Base-by-base conservation (phyloP, 2,113 vertebrate species). In the Hippocampus abdominalis region DNA sequence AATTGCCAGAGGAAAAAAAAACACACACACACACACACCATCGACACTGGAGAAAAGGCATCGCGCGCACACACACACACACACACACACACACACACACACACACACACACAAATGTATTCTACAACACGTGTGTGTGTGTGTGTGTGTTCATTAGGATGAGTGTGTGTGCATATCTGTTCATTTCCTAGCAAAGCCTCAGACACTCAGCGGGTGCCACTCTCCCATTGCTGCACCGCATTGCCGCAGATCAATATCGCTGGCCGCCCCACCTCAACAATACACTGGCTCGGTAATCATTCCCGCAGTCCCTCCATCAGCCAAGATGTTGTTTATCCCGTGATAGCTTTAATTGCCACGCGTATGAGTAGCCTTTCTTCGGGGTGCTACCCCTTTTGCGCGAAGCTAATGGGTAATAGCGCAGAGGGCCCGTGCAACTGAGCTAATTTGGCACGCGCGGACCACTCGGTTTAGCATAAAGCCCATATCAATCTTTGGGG, bases 311-410 rank as follows among this genome's bases (percentile, higher is more conserved):
- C 79, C 79, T 84, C 82, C 81, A 81, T 81, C 64, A 9, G 77
- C 79, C 80, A 81, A 87, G 84, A 89, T 91, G 81, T 90, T 92
- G 89, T 89, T 92, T 91, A 89, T 88, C 82, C 83, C 89, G 90
- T 91, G 87, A 90, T 81, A 81, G 81, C 79, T 81, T 85, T 90
- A 90, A 91, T 89, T 89, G 87, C 81, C 73, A 82, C 88, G 83
- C 83, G 86, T 86, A 88, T 87, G 77, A 36, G 82, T 88, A 87
- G 86, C 88, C 86, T 87, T 88, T 89, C 88, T 86, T 83, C 80
- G 75, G 79, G 79, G 69, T 76, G 79, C 75, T 81, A 79, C 85
- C 84, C 84, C 86, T 39, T 39, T 84, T 80, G 70, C 80, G 71
- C 84, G 76, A 85, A 88, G 68, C 87, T 88, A 86, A 87, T 90